A percentile compares a stretch with the other conserved stretches of the same genome.
These are phyloP conservation scores for Cinclus cinclus DNA, from an alignment of 2,113 vertebrate genomes.

Conservation along the genomic window DNA sequence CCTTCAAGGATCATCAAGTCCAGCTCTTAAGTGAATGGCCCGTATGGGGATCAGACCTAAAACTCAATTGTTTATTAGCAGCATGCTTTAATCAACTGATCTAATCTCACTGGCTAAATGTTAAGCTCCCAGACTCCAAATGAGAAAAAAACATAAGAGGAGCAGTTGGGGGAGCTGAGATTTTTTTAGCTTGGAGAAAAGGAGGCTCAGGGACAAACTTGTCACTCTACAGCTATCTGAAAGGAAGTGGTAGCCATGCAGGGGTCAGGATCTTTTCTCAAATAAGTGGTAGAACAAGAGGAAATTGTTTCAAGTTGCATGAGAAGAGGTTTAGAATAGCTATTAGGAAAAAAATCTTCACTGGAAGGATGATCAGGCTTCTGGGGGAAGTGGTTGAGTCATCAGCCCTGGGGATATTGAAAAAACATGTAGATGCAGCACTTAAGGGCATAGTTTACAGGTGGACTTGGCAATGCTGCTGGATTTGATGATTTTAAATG, in stretches of 20 bases:
- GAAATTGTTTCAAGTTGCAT: neutral
- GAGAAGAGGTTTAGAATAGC: neutral
- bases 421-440: fast-evolving
- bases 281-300: neutral
- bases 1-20: neutral
- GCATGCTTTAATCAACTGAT: neutral
- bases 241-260: fast-evolving
- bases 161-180: neutral
- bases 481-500: neutral
- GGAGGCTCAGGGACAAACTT: neutral
- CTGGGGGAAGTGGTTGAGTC: neutral
- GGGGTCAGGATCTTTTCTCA: neutral
- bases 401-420: neutral
- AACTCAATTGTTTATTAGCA: neutral
- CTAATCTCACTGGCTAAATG: neutral
- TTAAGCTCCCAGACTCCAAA: neutral
- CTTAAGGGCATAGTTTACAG: neutral
- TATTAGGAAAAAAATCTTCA: neutral
- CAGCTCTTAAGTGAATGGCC: neutral
- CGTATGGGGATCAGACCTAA: neutral
- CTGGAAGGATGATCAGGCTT: neutral
- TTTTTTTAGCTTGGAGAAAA: neutral
- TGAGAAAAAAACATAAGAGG: neutral
- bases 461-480: neutral
- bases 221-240: neutral